phyloP scores from a whole-genome alignment of 2,113 vertebrate genomes.

The Neotoma lepida region DNA sequence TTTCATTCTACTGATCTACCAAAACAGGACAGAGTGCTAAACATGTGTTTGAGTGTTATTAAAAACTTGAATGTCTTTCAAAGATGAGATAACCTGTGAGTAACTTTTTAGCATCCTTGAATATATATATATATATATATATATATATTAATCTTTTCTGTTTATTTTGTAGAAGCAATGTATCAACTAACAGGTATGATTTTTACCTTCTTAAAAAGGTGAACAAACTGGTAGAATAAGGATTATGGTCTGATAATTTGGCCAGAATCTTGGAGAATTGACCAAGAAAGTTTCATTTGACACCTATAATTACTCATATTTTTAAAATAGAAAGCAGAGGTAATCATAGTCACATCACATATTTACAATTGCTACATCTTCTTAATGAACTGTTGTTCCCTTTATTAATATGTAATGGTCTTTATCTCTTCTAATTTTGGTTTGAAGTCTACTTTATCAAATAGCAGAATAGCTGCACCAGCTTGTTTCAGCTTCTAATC shows the following conservation, averaged over 20 bases:
- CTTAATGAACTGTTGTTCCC: background rate
- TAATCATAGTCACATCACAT: background rate
- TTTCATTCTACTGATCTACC: slow-evolving; percentile 11
- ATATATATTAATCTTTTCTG: background rate
- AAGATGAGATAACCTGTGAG: background rate
- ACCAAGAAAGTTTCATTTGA: background rate
- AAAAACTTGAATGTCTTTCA: slow-evolving; percentile 28
- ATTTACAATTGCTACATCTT: background rate
- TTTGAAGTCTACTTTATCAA: background rate
- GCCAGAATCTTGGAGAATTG: background rate
- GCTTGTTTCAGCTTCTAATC: background rate
- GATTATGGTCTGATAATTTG: background rate
- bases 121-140: background rate
- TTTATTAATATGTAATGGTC: background rate
- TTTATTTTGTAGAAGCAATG: background rate
- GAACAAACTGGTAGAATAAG: background rate
- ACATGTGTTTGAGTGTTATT: background rate
- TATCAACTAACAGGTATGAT: background rate
- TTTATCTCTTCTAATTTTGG: background rate
- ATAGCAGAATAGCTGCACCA: background rate
- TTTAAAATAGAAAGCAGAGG: background rate
- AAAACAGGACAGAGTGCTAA: slow-evolving; percentile 36
- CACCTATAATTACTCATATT: background rate
- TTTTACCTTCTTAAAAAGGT: background rate
- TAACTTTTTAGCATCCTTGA: background rate